These are phyloP conservation scores for Anolis carolinensis DNA, from an alignment of 2,113 vertebrate genomes.

Conservation along the genomic window DNA sequence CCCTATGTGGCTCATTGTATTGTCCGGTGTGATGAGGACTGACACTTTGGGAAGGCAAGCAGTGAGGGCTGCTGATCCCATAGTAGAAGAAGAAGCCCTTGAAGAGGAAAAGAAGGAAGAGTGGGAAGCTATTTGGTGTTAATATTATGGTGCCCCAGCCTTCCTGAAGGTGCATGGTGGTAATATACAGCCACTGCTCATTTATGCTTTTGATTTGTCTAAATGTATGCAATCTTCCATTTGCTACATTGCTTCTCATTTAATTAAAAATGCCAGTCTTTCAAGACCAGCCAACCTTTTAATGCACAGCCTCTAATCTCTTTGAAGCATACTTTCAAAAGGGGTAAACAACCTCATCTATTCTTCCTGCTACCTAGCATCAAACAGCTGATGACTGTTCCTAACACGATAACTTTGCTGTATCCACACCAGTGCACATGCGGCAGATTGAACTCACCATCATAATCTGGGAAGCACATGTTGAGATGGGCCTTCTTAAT, in stretches of 20 bases:
- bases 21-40: too few relatives aligned
- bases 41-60: too few relatives aligned
- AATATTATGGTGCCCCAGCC: not conserved
- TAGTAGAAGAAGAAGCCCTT: not conserved
- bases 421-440: not conserved
- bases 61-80: not conserved
- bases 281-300: too few relatives aligned
- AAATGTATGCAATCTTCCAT: too few relatives aligned
- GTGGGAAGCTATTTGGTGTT: not conserved
- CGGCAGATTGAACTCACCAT: constrained; percentile 78
- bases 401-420: not conserved
- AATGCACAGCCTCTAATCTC: not conserved
- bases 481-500: constrained; percentile 97
- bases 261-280: not conserved
- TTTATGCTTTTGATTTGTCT: not conserved
- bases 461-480: constrained; percentile 98
- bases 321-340: not conserved
- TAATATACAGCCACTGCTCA: not conserved
- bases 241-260: not conserved
- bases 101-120: not conserved
- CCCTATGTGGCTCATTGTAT: too few relatives aligned
- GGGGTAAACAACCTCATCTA: too few relatives aligned
- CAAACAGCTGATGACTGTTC: not conserved
- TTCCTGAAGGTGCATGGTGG: not conserved
- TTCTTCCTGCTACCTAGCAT: not conserved